These are phyloP conservation scores for Apocheima hispidaria DNA, from an alignment of 2,888 invertebrate species.

Conservation along the genomic window DNA sequence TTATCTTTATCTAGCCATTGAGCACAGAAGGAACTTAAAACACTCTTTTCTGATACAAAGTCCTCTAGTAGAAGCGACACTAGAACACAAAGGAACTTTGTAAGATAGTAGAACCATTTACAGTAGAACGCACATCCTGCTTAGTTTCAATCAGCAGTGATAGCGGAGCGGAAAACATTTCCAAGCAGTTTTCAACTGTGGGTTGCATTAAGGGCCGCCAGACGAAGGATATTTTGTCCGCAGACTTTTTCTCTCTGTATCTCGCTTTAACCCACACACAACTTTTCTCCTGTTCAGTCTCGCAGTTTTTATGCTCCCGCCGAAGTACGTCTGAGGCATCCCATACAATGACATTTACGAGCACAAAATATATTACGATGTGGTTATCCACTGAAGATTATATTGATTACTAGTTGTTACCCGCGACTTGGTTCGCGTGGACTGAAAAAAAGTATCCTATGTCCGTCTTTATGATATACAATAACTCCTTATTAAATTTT, in stretches of 20 bases:
- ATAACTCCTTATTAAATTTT: no score
- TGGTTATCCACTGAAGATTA: no score
- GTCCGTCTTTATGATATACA: no score
- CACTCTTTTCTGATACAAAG: slow-evolving; percentile 13
- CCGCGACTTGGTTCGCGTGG: no score
- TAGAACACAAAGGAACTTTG: slow-evolving; percentile 13
- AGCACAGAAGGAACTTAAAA: not conserved
- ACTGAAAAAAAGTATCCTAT: no score
- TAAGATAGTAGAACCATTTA: slow-evolving; percentile 25
- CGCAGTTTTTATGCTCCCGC: not conserved
- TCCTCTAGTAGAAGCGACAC: not conserved
- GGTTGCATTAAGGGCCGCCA: not conserved
- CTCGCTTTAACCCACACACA: not conserved
- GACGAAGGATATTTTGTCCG: not conserved
- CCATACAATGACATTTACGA: no score
- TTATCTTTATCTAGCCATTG: not conserved
- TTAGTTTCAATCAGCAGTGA: slow-evolving; percentile 33
- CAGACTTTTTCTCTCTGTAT: not conserved
- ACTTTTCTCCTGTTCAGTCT: not conserved
- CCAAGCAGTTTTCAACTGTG: slow-evolving; percentile 18
- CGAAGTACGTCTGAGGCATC: no score
- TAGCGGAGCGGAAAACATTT: slow-evolving; percentile 32
- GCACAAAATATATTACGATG: no score
- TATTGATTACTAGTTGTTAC: no score
- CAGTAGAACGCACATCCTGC: slow-evolving; percentile 36